Evolutionary conservation across 2,113 vertebrate species (phyloP).

Genomic region (Salvelinus alpinus): DNA sequence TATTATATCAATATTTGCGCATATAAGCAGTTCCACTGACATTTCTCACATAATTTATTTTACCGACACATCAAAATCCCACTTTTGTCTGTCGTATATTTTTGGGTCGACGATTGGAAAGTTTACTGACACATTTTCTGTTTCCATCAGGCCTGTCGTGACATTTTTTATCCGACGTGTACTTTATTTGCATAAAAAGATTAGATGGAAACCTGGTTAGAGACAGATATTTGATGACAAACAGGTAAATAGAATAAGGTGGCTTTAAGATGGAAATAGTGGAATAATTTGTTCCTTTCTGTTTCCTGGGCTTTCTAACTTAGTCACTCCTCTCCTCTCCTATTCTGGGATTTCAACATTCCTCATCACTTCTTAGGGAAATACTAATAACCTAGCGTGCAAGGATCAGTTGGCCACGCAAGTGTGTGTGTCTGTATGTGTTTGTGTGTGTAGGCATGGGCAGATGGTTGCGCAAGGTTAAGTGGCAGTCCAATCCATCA

Average conservation of each 20-base stretch:
- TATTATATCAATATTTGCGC: no score
- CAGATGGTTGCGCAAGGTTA: slow-evolving; percentile 11
- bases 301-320: not conserved
- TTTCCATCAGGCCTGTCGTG: no score
- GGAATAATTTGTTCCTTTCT: not conserved
- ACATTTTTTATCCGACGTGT: no score
- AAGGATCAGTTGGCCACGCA: not conserved
- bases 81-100: not conserved
- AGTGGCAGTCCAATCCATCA: slow-evolving; percentile 7
- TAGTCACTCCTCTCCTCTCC: not conserved
- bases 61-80: no score
- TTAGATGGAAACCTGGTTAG: no score
- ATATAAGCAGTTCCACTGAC: no score
- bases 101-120: not conserved
- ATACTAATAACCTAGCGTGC: not conserved
- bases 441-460: not conserved
- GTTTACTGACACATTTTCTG: no score
- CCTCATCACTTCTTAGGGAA: not conserved
- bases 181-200: no score
- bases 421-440: slow-evolving; percentile 2
- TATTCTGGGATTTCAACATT: not conserved
- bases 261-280: no score
- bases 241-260: no score
- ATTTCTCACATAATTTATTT: no score
- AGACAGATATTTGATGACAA: no score